Percentiles rank a stretch among this genome's conserved stretches.
Conservation (phyloP, 2,797 vertebrate species). For the Xyrichtys novacula region DNA sequence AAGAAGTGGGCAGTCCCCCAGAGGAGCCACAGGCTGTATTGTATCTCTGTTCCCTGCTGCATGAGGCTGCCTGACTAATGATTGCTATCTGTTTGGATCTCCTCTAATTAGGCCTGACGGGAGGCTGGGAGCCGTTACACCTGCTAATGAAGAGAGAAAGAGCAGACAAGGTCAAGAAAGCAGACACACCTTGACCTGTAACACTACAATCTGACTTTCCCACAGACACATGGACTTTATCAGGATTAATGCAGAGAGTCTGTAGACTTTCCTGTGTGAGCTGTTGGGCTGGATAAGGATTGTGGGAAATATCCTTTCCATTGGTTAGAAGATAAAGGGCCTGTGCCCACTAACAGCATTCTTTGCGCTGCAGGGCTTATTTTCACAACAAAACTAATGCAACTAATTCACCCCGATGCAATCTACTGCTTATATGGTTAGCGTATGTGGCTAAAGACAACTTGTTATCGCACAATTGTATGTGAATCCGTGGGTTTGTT, state of each 20-base stretch:
- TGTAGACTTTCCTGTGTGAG: background rate
- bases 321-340: background rate
- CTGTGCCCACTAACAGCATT: too few relatives aligned
- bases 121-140: conserved; percentile 17
- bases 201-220: conserved; percentile 30
- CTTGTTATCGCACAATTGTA: too few relatives aligned
- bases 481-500: too few relatives aligned
- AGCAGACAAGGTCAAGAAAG: conserved; percentile 26
- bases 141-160: conserved; percentile 18
- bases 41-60: background rate
- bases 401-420: too few relatives aligned
- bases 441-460: too few relatives aligned
- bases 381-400: too few relatives aligned
- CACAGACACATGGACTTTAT: conserved; percentile 20
- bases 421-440: too few relatives aligned
- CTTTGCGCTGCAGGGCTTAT: too few relatives aligned
- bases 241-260: conserved; percentile 20
- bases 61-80: conserved; percentile 9
- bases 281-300: background rate
- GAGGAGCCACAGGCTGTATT: conserved; percentile 16
- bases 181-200: conserved; percentile 49
- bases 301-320: background rate
- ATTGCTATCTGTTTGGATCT: conserved; percentile 19
- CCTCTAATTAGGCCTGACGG: conserved; percentile 38
- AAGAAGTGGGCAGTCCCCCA: conserved; percentile 11